These are phyloP conservation scores for Scaptomyza flava DNA, from an alignment of 2,888 invertebrate species.

Conservation along the genomic window DNA sequence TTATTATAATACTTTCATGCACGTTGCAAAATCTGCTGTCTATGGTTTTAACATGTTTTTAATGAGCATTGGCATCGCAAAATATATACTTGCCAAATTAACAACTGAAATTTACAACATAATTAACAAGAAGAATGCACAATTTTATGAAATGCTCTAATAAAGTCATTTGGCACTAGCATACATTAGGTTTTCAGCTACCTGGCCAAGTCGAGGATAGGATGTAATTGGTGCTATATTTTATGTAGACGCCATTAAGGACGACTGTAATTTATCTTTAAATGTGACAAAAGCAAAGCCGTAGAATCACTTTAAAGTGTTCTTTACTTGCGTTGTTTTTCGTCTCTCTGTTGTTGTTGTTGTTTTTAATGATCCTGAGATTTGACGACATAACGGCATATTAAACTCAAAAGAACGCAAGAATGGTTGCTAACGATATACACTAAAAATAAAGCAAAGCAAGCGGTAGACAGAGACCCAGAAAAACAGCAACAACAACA, in stretches of 20 bases:
- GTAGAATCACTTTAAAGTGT: constrained; percentile 44
- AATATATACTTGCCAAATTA: constrained; percentile 48
- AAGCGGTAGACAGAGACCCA: constrained; percentile 5
- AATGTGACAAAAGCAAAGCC: constrained; percentile 49
- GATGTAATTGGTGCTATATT: constrained; percentile 63
- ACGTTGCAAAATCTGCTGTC: constrained; percentile 45
- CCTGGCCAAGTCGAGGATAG: constrained; percentile 23
- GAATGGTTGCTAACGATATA: constrained; percentile 53
- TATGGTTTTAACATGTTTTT: constrained; percentile 61
- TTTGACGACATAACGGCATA: constrained; percentile 76
- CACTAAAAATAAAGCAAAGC: constrained; percentile 73
- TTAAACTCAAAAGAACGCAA: constrained; percentile 60
- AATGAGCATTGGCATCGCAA: constrained; percentile 50
- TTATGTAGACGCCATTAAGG: constrained; percentile 56
- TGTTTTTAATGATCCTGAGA: constrained; percentile 70
- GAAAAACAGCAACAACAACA: not conserved
- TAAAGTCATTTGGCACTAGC: constrained; percentile 19
- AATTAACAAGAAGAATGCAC: constrained; percentile 48
- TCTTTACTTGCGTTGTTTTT: constrained; percentile 7
- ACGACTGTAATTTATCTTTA: constrained; percentile 65
- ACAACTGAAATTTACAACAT: constrained; percentile 50
- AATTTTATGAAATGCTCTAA: constrained; percentile 37
- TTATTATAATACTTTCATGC: constrained; percentile 37
- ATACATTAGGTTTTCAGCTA: constrained; percentile 9
- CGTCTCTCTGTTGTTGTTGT: constrained; percentile 19